A percentile compares a stretch with the other conserved stretches of the same genome.
phyloP scores from a whole-genome alignment of 1,140 invertebrate genomes.

The Drosophila biarmipes region DNA sequence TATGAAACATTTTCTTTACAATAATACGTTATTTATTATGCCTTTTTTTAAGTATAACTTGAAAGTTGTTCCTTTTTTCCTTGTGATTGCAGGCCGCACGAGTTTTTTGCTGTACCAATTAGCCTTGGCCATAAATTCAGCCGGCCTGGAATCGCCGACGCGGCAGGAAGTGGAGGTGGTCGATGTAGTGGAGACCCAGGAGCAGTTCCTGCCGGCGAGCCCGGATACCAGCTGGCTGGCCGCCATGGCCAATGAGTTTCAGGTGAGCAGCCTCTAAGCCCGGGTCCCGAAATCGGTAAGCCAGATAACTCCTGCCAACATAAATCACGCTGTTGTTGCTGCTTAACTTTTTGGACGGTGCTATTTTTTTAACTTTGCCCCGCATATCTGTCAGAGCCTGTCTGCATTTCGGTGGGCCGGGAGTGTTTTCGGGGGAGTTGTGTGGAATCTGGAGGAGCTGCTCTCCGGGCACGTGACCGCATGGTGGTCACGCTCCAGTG shows the following conservation, averaged over 20 bases:
- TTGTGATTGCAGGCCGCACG: slow-evolving; percentile 52
- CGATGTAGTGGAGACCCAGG: slow-evolving; percentile 28
- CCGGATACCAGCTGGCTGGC: slow-evolving; percentile 69
- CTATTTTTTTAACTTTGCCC: slow-evolving; percentile 62
- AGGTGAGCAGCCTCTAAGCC: slow-evolving; percentile 48
- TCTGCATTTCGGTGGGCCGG: neutral
- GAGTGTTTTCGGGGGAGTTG: neutral
- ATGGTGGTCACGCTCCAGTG: slow-evolving; percentile 61
- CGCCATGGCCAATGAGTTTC: slow-evolving; percentile 77
- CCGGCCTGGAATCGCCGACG: slow-evolving; percentile 23
- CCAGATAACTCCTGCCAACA: slow-evolving; percentile 64
- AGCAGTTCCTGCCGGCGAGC: slow-evolving; percentile 35
- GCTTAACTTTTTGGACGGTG: slow-evolving; percentile 48
- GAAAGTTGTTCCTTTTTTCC: slow-evolving; percentile 3
- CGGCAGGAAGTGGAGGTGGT: slow-evolving; percentile 38
- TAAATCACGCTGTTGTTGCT: slow-evolving; percentile 69
- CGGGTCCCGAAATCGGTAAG: slow-evolving; percentile 47
- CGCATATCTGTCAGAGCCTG: slow-evolving; percentile 55
- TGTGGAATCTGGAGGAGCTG: slow-evolving; percentile 17
- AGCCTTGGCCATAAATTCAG: slow-evolving; percentile 76
- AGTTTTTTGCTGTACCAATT: slow-evolving; percentile 77
- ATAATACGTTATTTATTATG: too few species aligned
- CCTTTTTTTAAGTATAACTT: too few species aligned
- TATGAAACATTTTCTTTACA: too few species aligned
- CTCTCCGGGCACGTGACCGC: slow-evolving; percentile 68